Evolutionary conservation across 2,888 invertebrate genomes (phyloP), one percentile per base, ranked within the genome.

Genomic region (Dysmachus trigonus): DNA sequence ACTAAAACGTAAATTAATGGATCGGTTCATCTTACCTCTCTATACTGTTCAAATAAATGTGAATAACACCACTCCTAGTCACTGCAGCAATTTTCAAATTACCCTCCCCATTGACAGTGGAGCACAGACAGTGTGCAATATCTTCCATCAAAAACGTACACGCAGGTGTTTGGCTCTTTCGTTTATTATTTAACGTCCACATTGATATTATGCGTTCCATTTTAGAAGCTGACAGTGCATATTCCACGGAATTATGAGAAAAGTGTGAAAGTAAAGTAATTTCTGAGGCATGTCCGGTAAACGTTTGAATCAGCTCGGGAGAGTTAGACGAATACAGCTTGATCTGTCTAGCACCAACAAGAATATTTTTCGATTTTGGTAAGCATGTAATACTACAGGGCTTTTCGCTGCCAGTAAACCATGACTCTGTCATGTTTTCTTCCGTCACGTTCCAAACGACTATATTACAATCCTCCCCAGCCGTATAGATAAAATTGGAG

Each of bases 61-160:
- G 96, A 53, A 96, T 94, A 6, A 95, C 94, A 0, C 98, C 98
- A 89, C 95, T 96, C 88, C 95, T 94, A 0, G 97, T 96, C 6
- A 93, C 89, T 90, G 92, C 91, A 88, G 94, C 91, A 91, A 92
- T 90, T 88, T 92, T 92, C 5, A 92, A 51, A 0, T 93, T 93
- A 10, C 91, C 89, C 0, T 93, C 93, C 4, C 94, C 93, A 10
- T 93, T 93, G 3, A 93, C 90, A 87, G 93, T 90, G 0, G 93
- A 91, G 0, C 94, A 94, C 30, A 95, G 88, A 85, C 92, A 92
- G 79, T 92, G 89, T 0, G 95, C 94, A 27, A 95, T 94, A 89
- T 96, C 96, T 90, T 96, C 96, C 91, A 96, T 93, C 0, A 95
- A 93, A 87, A 94, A 94, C 90, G 93, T 95, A 90, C 93, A 95